Conservation (phyloP, 2,797 vertebrate species). For the Discoglossus pictus region DNA sequence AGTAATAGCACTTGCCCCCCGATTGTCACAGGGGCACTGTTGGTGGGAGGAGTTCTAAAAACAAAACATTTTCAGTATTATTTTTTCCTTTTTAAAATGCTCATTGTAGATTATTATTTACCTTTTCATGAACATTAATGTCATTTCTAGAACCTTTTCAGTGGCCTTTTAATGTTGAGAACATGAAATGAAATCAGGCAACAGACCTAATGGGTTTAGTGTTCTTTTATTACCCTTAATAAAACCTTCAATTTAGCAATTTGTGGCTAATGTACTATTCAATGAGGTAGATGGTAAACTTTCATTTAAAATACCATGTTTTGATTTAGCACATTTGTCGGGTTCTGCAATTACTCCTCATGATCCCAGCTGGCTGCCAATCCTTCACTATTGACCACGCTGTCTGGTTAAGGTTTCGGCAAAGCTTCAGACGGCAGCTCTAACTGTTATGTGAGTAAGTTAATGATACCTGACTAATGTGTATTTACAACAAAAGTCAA, state of each 20-base stretch:
- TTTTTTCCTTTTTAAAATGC: no score
- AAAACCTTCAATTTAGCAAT: neutral
- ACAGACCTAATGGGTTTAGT: no score
- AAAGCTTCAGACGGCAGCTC: neutral
- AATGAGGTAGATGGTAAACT: neutral
- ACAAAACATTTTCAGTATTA: no score
- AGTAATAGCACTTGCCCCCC: no score
- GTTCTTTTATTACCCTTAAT: neutral
- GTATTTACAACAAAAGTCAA: slow-evolving; percentile 1
- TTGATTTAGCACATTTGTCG: neutral
- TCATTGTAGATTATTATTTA: no score
- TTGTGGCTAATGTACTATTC: neutral
- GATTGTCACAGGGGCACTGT: no score
- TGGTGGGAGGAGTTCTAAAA: no score
- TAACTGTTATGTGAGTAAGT: neutral
- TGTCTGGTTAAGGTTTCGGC: neutral
- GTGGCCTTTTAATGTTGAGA: no score
- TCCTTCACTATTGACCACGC: slow-evolving; percentile 12
- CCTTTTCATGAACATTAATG: no score
- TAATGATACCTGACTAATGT: neutral
- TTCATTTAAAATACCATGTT: neutral
- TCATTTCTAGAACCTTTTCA: no score
- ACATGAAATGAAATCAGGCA: no score
- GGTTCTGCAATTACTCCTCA: neutral
- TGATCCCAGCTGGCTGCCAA: neutral